Conservation (phyloP, 30 jellyfish, hydroid and myxozoan species). For the Clytia hemisphaerica region DNA sequence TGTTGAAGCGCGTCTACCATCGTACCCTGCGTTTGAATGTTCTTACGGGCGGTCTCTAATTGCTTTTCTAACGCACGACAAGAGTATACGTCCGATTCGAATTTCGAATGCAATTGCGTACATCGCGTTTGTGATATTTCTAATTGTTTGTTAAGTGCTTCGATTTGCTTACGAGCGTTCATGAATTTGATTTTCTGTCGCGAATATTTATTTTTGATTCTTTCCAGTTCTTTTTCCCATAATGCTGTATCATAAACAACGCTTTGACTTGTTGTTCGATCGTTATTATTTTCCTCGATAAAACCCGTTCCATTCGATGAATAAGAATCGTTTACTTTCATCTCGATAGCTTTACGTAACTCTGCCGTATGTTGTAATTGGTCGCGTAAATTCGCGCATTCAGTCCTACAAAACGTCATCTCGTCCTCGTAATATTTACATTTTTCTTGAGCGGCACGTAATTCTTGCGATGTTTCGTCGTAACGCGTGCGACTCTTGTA, state of each 20-base stretch:
- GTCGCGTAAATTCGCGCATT: slow-evolving; percentile 40
- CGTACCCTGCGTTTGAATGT: slow-evolving; percentile 75
- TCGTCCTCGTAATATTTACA: slow-evolving; percentile 36
- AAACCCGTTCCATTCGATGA: background rate
- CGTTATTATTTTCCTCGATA: slow-evolving; percentile 6
- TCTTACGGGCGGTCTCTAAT: slow-evolving; percentile 55
- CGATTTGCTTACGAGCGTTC: slow-evolving; percentile 87
- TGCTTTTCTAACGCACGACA: slow-evolving; percentile 71
- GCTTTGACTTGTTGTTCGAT: background rate
- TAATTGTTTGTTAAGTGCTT: slow-evolving; percentile 59
- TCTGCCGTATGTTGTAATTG: slow-evolving; percentile 44
- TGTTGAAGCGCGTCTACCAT: slow-evolving; percentile 91
- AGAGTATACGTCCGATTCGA: no score
- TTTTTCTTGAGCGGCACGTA: slow-evolving; percentile 3
- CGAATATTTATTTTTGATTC: slow-evolving; percentile 65
- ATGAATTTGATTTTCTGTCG: slow-evolving; percentile 70
- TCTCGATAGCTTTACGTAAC: slow-evolving; percentile 40
- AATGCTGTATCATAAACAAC: background rate
- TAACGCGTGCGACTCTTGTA: no score
- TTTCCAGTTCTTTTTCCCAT: slow-evolving; percentile 71
- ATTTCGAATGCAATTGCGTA: no score
- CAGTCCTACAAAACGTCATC: slow-evolving; percentile 36
- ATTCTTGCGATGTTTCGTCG: slow-evolving; percentile 40
- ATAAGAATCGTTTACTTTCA: slow-evolving; percentile 45
- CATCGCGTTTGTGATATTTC: slow-evolving; percentile 51